phyloP scores from a whole-genome alignment of 2,888 invertebrate species.

The Trimorus sp. region DNA sequence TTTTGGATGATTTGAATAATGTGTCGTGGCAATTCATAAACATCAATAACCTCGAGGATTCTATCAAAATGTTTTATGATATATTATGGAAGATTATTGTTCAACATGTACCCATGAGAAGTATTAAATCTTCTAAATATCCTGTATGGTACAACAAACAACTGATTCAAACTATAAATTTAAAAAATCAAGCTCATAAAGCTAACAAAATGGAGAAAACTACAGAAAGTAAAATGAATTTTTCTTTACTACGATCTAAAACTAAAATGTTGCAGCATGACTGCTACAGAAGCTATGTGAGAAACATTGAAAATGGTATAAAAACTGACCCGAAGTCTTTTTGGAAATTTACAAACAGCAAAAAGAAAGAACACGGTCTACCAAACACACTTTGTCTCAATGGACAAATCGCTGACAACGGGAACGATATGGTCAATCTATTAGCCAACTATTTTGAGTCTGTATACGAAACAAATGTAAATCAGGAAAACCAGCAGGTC shows the following conservation, averaged over 20 bases:
- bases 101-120: conserved; percentile 2
- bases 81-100: neutral
- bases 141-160: conserved; percentile 20
- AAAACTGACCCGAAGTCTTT: conserved; percentile 8
- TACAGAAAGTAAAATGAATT: neutral
- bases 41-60: no score
- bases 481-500: no score
- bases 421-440: conserved; percentile 3
- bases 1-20: no score
- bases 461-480: neutral
- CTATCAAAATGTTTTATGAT: conserved; percentile 17
- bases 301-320: neutral
- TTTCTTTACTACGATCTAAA: conserved; percentile 1
- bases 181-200: neutral
- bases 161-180: neutral
- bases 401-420: neutral
- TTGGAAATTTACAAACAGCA: conserved; percentile 1
- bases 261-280: conserved; percentile 6
- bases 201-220: neutral
- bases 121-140: neutral
- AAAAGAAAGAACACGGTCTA: conserved; percentile 4
- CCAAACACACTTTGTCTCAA: neutral
- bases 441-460: conserved; percentile 7
- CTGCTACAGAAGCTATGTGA: neutral
- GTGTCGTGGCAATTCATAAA: no score